Evolutionary conservation across 2,888 invertebrate genomes (phyloP).

Genomic region (Watsonalla cultraria): DNA sequence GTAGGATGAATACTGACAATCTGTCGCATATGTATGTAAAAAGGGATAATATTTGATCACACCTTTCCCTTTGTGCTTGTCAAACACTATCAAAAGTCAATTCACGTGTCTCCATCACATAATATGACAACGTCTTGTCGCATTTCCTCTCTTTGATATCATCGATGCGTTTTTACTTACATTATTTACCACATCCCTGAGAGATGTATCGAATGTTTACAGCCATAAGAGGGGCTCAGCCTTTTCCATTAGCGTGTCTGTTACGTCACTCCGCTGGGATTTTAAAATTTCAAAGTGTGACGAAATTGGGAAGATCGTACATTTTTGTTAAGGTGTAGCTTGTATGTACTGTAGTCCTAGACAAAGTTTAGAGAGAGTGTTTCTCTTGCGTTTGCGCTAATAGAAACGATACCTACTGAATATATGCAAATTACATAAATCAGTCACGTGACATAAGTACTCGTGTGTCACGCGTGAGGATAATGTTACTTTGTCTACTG

Average conservation of each 20-base stretch:
- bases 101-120: not conserved
- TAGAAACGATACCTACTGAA: too few species aligned
- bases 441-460: too few species aligned
- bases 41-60: too few species aligned
- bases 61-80: not conserved
- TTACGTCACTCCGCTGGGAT: constrained; percentile 19
- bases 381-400: too few species aligned
- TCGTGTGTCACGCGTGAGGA: too few species aligned
- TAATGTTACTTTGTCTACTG: too few species aligned
- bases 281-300: constrained; percentile 2
- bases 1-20: too few species aligned
- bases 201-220: constrained; percentile 30
- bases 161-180: constrained; percentile 7
- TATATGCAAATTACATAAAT: too few species aligned
- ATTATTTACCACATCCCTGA: constrained; percentile 19
- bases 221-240: constrained; percentile 15
- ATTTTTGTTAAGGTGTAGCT: not conserved
- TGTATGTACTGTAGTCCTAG: too few species aligned
- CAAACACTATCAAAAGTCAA: not conserved
- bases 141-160: constrained; percentile 4
- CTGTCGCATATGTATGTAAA: too few species aligned
- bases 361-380: too few species aligned
- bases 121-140: not conserved
- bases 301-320: not conserved
- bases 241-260: constrained; percentile 28